Conservation (phyloP, 2,113 vertebrate genomes). For the Myiozetetes cayanensis region DNA sequence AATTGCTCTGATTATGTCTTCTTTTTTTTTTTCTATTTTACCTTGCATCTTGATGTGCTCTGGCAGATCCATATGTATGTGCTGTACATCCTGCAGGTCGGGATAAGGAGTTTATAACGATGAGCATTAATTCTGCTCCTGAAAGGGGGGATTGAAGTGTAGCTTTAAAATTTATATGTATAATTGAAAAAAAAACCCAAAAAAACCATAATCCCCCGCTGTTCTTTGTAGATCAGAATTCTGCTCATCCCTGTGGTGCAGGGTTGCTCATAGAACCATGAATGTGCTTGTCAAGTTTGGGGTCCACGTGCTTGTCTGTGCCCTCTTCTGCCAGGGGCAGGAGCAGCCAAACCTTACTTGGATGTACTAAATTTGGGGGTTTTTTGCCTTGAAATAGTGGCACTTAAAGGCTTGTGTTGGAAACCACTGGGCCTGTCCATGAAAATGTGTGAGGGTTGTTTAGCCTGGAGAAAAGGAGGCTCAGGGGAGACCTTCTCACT, state of each 20-base stretch:
- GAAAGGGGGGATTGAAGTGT: background rate
- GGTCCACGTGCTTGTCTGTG: background rate
- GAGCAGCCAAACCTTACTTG: background rate
- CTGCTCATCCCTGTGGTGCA: background rate
- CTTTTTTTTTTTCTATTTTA: background rate
- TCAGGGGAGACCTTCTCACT: background rate
- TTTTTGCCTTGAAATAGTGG: background rate
- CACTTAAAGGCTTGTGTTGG: background rate
- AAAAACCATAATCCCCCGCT: background rate
- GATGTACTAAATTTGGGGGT: background rate
- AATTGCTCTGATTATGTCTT: constrained; percentile 19
- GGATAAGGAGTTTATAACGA: background rate
- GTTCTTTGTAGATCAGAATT: background rate
- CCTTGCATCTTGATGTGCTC: background rate
- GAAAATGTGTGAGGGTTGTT: background rate
- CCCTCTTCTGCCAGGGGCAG: background rate
- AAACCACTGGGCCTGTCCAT: background rate
- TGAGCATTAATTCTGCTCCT: background rate
- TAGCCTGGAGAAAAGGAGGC: background rate
- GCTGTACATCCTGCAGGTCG: background rate
- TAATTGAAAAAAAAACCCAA: background rate
- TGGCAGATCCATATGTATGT: background rate
- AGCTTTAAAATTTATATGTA: background rate
- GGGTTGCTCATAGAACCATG: background rate
- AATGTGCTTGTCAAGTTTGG: background rate